These are phyloP conservation scores for Oreohelix idahoensis DNA, from an alignment of 1,140 invertebrate genomes.

Conservation along the genomic window DNA sequence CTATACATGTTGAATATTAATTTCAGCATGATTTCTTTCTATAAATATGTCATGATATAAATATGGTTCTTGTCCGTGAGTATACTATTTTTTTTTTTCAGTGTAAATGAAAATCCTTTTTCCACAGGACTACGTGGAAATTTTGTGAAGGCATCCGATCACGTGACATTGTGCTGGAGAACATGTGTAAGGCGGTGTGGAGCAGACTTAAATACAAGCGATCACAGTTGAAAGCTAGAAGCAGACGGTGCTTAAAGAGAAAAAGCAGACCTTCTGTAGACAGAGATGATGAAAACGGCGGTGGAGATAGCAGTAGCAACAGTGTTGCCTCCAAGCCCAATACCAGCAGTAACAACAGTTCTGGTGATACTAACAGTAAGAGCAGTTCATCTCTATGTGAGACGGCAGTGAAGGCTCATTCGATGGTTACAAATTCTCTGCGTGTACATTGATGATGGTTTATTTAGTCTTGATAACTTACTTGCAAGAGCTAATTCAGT, in stretches of 20 bases:
- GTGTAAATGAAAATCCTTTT: background rate
- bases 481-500: no score
- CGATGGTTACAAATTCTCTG: background rate
- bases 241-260: background rate
- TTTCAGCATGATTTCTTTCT: no score
- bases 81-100: no score
- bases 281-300: background rate
- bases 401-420: background rate
- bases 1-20: no score
- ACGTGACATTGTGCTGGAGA: conserved; percentile 3
- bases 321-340: no score
- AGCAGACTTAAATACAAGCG: conserved; percentile 27
- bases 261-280: background rate
- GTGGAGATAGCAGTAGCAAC: background rate
- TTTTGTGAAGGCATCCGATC: conserved; percentile 7
- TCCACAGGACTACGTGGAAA: conserved; percentile 28
- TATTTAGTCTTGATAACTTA: no score
- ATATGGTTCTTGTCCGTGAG: no score
- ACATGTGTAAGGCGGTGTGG: conserved; percentile 43
- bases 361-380: background rate
- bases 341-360: background rate
- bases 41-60: no score
- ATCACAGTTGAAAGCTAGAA: background rate
- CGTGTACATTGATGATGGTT: background rate
- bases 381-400: background rate